Evolutionary conservation across 2,888 invertebrate species (phyloP).

Genomic region (Hirtodrosophila trivittata): DNA sequence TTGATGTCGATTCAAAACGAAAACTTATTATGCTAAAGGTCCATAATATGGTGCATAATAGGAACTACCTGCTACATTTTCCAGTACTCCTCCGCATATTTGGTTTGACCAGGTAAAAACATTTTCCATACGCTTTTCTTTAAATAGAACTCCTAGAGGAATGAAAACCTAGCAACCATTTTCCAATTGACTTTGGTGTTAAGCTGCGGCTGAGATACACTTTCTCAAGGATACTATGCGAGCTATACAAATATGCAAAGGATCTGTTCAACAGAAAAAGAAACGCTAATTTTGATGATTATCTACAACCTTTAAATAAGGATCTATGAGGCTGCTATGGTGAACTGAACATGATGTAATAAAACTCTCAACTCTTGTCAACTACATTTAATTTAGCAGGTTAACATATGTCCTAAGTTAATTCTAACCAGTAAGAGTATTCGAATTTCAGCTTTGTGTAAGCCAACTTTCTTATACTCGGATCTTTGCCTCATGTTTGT

Average conservation of each 20-base stretch:
- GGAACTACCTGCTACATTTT: background rate
- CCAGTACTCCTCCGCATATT: background rate
- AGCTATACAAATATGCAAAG: too few species aligned
- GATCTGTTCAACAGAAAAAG: too few species aligned
- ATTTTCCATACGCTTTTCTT: background rate
- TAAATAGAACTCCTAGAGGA: background rate
- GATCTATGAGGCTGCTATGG: too few species aligned
- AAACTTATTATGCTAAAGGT: conserved; percentile 32
- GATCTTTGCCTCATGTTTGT: background rate
- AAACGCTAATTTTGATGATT: too few species aligned
- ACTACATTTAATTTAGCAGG: too few species aligned
- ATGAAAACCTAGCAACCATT: background rate
- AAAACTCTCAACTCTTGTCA: too few species aligned
- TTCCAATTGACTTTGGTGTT: conserved; percentile 33
- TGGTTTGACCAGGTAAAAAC: conserved; percentile 16
- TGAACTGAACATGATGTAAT: too few species aligned
- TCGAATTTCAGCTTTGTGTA: conserved; percentile 2
- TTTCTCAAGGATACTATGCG: background rate
- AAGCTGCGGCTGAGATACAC: conserved; percentile 8
- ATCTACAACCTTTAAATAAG: too few species aligned
- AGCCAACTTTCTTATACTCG: conserved; percentile 12
- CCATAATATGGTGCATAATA: conserved; percentile 36
- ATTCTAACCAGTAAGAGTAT: conserved; percentile 22
- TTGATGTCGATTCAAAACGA: conserved; percentile 58
- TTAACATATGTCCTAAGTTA: too few species aligned